These are phyloP conservation scores for Phymanthus crucifer DNA, from an alignment of 92 coral and sea anemone species.

Conservation along the genomic window DNA sequence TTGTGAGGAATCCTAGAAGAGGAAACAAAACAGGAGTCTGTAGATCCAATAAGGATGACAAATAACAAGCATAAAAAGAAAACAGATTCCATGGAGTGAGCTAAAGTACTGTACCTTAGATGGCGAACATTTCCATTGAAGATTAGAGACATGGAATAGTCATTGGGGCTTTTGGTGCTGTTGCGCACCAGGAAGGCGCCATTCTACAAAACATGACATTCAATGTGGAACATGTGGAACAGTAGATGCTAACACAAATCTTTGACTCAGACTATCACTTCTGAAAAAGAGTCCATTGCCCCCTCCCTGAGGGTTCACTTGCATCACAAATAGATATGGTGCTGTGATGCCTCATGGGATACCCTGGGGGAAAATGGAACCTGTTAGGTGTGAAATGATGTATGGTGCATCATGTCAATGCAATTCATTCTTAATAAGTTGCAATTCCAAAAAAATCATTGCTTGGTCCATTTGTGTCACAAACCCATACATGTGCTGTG, in stretches of 20 bases:
- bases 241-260: neutral
- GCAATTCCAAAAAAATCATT: no score
- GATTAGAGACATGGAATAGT: conserved; percentile 66
- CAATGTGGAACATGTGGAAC: neutral
- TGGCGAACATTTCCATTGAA: conserved; percentile 57
- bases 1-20: conserved; percentile 66
- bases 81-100: neutral
- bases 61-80: no score
- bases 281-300: no score
- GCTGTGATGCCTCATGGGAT: neutral
- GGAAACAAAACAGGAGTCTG: neutral
- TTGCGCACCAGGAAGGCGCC: conserved; percentile 81
- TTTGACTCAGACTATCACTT: no score
- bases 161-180: conserved; percentile 63
- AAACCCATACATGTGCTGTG: no score
- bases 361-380: neutral
- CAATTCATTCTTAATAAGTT: no score
- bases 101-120: conserved; percentile 49
- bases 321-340: no score
- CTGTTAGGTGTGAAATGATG: no score
- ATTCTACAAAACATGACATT: conserved; percentile 45
- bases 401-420: no score
- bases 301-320: no score
- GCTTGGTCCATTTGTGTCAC: no score
- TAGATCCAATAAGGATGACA: neutral